Evolutionary conservation across 2,888 invertebrate species (phyloP).

Genomic region (Micropterix aruncella): DNA sequence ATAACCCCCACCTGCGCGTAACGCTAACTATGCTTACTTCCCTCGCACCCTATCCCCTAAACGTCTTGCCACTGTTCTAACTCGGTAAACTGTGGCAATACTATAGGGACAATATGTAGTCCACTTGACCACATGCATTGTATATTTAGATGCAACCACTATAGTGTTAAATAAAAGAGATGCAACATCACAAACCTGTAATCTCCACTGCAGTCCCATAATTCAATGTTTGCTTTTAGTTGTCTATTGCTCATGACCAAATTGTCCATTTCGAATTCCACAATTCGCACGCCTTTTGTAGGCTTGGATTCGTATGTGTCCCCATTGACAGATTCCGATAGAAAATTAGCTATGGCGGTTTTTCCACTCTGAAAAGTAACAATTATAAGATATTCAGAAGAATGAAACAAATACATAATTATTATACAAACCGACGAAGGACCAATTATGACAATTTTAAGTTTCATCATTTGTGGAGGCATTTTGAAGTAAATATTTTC

Average conservation of each 20-base stretch:
- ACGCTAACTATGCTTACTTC: too few relatives aligned
- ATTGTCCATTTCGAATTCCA: constrained; percentile 59
- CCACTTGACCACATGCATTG: too few relatives aligned
- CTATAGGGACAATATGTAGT: too few relatives aligned
- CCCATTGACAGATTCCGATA: constrained; percentile 49
- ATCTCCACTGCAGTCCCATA: constrained; percentile 73
- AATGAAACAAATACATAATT: constrained; percentile 3
- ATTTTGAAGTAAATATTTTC: too few relatives aligned
- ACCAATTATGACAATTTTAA: neutral
- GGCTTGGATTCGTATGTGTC: constrained; percentile 50
- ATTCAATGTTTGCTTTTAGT: constrained; percentile 52
- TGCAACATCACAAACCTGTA: constrained; percentile 46
- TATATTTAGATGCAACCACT: too few relatives aligned
- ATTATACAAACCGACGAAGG: neutral
- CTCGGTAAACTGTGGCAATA: too few relatives aligned
- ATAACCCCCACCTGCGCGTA: too few relatives aligned
- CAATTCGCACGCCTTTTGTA: constrained; percentile 59
- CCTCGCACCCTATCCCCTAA: too few relatives aligned
- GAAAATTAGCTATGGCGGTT: constrained; percentile 52
- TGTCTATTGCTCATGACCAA: constrained; percentile 41
- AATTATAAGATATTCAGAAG: constrained; percentile 4
- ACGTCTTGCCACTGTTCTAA: too few relatives aligned
- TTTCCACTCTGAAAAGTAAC: constrained; percentile 50
- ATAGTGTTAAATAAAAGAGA: too few relatives aligned
- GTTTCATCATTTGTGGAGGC: neutral